phyloP scores from a whole-genome alignment of 2,888 invertebrate genomes.

The Listrodromus nycthemerus region DNA sequence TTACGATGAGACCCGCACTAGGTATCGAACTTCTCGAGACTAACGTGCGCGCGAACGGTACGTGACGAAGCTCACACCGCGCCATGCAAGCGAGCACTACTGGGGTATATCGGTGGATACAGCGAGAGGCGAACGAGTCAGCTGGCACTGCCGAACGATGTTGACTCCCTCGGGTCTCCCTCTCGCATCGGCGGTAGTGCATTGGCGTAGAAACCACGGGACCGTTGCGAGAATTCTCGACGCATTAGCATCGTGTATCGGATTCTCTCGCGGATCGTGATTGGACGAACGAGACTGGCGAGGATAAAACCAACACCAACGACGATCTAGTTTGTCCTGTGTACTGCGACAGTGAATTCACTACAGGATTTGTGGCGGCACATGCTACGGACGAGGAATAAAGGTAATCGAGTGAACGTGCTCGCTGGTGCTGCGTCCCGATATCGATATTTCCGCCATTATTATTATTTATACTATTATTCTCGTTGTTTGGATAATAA shows the following conservation, averaged over 20 bases:
- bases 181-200: conserved; percentile 35
- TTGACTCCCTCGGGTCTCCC: conserved; percentile 59
- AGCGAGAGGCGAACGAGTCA: conserved; percentile 75
- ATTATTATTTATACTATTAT: background rate
- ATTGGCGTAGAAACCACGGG: conserved; percentile 62
- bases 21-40: conserved; percentile 44
- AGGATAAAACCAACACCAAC: conserved; percentile 11
- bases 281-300: conserved; percentile 1
- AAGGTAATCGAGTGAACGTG: conserved; percentile 1
- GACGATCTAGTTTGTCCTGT: conserved; percentile 1
- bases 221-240: conserved; percentile 4
- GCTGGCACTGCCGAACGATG: conserved; percentile 75
- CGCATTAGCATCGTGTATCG: background rate
- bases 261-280: background rate
- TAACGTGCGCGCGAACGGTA: conserved; percentile 50
- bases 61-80: conserved; percentile 63
- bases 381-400: conserved; percentile 6
- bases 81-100: conserved; percentile 67
- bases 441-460: background rate
- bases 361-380: background rate
- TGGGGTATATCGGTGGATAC: conserved; percentile 34
- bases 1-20: conserved; percentile 55
- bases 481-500: background rate
- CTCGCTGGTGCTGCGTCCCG: background rate
- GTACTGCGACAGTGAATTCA: background rate